Conservation (phyloP, 2,797 vertebrate genomes). For the Pipistrellus pipistrellus region DNA sequence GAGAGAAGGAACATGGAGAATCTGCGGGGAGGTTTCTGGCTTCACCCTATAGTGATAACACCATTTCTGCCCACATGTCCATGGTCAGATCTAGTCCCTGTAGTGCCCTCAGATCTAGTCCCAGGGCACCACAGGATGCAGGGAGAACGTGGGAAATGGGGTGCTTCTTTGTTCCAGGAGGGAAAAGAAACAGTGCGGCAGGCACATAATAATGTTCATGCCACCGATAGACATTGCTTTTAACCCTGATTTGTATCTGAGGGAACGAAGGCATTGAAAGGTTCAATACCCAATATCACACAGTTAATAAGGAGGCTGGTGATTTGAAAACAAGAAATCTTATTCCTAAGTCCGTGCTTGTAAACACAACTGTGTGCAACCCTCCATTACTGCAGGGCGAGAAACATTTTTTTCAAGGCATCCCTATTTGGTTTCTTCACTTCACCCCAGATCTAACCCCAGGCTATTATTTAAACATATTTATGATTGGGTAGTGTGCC, state of each 20-base stretch:
- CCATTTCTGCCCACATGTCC: not conserved
- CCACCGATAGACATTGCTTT: not conserved
- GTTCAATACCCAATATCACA: not conserved
- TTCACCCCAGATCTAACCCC: not conserved
- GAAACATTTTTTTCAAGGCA: not conserved
- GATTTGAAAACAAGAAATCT: not conserved
- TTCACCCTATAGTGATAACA: not conserved
- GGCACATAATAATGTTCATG: not conserved
- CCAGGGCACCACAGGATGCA: not conserved
- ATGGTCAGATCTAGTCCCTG: not conserved
- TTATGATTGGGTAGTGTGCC: not conserved
- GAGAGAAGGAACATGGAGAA: not conserved
- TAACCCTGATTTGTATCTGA: not conserved
- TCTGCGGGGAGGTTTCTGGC: not conserved
- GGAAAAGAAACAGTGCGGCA: not conserved
- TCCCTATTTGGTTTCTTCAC: not conserved
- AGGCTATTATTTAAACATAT: slow-evolving; percentile 40
- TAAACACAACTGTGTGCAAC: not conserved
- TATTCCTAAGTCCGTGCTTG: not conserved
- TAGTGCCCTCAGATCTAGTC: not conserved
- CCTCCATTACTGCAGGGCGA: not conserved
- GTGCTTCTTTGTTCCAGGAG: not conserved
- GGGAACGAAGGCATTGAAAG: not conserved
- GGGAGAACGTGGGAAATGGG: not conserved
- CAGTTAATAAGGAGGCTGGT: not conserved